Evolutionary conservation across 2,797 vertebrate genomes (phyloP).

Genomic region (Phoeniculus purpureus): DNA sequence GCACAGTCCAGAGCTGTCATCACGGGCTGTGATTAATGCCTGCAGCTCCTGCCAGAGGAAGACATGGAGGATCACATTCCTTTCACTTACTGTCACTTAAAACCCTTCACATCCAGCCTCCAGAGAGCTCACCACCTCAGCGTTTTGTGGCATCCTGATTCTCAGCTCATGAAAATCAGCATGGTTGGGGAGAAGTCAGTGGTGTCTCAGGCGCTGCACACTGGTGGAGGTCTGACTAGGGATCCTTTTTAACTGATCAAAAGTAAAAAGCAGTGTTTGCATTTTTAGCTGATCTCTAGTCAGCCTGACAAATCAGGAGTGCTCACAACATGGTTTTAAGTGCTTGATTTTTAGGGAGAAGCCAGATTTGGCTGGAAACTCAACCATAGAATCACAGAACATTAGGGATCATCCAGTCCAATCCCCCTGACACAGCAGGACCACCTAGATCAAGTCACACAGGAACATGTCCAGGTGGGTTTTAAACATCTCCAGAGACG

Average conservation of each 20-base stretch:
- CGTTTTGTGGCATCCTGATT: rapidly evolving
- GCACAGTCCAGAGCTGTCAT: background rate
- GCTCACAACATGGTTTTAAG: background rate
- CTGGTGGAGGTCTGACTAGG: background rate
- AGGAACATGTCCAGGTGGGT: no score
- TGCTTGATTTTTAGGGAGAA: background rate
- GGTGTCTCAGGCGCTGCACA: background rate
- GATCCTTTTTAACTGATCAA: background rate
- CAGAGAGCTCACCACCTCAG: background rate
- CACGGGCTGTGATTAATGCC: background rate
- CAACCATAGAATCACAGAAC: no score
- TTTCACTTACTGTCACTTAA: background rate
- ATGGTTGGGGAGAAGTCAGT: background rate
- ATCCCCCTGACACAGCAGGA: no score
- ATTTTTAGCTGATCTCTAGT: background rate
- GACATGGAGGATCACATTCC: background rate
- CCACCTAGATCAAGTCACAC: no score
- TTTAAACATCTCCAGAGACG: no score
- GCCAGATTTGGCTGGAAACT: background rate
- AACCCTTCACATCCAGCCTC: background rate
- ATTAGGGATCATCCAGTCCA: no score
- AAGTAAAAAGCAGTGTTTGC: background rate
- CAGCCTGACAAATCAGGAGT: background rate
- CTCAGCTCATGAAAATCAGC: background rate
- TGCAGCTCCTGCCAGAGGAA: background rate